Base-by-base conservation (phyloP, 2,797 vertebrate genomes). In the Crax fasciolata region DNA sequence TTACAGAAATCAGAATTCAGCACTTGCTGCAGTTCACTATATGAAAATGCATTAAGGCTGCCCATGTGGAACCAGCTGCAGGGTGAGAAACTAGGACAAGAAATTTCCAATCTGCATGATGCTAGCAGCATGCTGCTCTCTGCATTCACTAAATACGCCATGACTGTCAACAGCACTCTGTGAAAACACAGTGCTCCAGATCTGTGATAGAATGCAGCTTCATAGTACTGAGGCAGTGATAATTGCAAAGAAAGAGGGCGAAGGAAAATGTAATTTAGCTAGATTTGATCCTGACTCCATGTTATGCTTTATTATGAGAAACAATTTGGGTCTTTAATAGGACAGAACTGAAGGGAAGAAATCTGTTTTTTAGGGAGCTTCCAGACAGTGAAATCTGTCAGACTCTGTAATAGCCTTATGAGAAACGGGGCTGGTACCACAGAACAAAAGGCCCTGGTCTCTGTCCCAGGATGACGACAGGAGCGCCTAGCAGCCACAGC, bases 1-100 rank as follows among this genome's bases (percentile, higher is more conserved):
- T 55, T 73, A 84, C 48, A 73, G 83, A 91, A 76, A 94, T 39
- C 74, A 66, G 80, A 95, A 89, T 73, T 81, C 67, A 79, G 59
- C 63, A 73, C 92, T 91, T 84, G 70, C 81, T 90, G 79, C 52
- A 67, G 63, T 71, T 90, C 25, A 71, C 59, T 88, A 79, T 44
- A 94, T 72, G 70, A 84, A 86, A 95, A 86, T 43, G 35, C 85
- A 90, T 25, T 87, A 75, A 83, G 81, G 28, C 46, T 72, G 57
- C 39, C 72, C 62, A 57, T n/a, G 68, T 39, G 25, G 49, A 92
- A 92, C 23, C 35, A 72, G 65, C 70, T 83, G 58, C 70, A 72
- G 30, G 49, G 90, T 23, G 54, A 68, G 74, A 78, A 94, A 78
- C 75, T 72, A 84, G 87, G 75, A 72, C 75, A 87, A 90, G 39